Evolutionary conservation across 1,140 invertebrate species (phyloP).

Genomic region (Lasaia peninsularis): DNA sequence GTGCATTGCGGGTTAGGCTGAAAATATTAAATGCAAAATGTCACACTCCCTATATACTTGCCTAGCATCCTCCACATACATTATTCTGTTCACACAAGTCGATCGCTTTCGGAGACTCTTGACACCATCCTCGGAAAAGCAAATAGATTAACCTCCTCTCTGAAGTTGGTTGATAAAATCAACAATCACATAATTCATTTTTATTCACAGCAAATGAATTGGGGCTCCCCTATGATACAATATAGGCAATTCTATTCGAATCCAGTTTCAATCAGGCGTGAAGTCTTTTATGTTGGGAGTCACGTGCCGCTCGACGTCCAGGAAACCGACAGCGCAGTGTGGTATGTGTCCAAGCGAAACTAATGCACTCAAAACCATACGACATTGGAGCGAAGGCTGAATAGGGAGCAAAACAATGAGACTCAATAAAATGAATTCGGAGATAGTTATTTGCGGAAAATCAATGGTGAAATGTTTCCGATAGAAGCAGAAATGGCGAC

Average conservation of each 20-base stretch:
- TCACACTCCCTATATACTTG: too few relatives aligned
- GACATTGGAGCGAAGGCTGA: conserved; percentile 41
- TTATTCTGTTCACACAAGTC: too few relatives aligned
- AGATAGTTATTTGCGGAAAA: conserved; percentile 69
- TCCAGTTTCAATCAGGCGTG: conserved; percentile 67
- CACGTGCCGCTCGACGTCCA: conserved; percentile 64
- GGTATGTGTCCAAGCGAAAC: conserved; percentile 62
- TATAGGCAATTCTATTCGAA: conserved; percentile 70
- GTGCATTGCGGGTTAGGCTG: too few relatives aligned
- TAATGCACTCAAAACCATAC: conserved; percentile 71
- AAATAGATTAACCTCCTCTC: not conserved
- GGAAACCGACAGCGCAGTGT: conserved; percentile 51
- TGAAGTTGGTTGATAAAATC: conserved; percentile 18
- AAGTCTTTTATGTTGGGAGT: conserved; percentile 68
- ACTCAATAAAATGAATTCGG: conserved; percentile 41
- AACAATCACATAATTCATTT: conserved; percentile 24
- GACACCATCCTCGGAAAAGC: too few relatives aligned
- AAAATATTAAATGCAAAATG: too few relatives aligned
- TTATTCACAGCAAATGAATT: conserved; percentile 22
- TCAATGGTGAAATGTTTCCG: conserved; percentile 69
- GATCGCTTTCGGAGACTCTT: too few relatives aligned
- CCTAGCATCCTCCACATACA: too few relatives aligned
- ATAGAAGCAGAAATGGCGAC: conserved; percentile 43
- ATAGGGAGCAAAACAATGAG: conserved; percentile 45
- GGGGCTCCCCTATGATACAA: conserved; percentile 58